phyloP scores from a whole-genome alignment of 1,140 invertebrate species.

The Eurosta solidaginis region DNA sequence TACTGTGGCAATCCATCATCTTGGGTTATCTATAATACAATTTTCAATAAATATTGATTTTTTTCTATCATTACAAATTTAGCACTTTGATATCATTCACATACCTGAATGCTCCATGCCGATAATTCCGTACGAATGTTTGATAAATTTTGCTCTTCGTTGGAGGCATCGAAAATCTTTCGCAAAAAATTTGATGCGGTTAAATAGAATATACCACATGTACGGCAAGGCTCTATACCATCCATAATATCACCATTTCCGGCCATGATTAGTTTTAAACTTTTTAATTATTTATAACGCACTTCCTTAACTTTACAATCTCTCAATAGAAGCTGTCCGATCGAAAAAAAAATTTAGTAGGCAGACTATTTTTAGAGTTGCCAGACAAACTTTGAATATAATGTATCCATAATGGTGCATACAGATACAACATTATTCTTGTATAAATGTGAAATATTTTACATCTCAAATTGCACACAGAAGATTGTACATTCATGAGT shows the following conservation, averaged over 20 bases:
- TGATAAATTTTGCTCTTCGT: constrained; percentile 39
- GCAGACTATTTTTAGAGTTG: too few species aligned
- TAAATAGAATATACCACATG: constrained; percentile 50
- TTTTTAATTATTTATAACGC: too few species aligned
- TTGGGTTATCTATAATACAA: constrained; percentile 27
- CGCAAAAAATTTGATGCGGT: constrained; percentile 29
- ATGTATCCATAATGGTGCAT: too few species aligned
- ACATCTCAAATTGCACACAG: too few species aligned
- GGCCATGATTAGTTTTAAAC: neutral
- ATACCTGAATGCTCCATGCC: constrained; percentile 46
- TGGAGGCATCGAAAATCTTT: constrained; percentile 29
- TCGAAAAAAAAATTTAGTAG: too few species aligned
- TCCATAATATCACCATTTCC: constrained; percentile 22
- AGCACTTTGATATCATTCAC: neutral
- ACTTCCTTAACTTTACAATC: too few species aligned
- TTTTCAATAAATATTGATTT: neutral
- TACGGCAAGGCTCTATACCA: constrained; percentile 47
- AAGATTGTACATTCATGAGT: too few species aligned
- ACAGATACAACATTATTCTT: too few species aligned
- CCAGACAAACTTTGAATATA: too few species aligned
- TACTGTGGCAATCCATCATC: constrained; percentile 49
- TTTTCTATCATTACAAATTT: too few species aligned
- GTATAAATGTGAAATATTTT: too few species aligned
- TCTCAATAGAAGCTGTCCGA: too few species aligned
- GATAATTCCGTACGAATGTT: constrained; percentile 47